A percentile compares a stretch with the other conserved stretches of the same genome.
These are phyloP conservation scores for Benthochromis sp. DNA, from an alignment of 2,113 vertebrate genomes.

Conservation along the genomic window DNA sequence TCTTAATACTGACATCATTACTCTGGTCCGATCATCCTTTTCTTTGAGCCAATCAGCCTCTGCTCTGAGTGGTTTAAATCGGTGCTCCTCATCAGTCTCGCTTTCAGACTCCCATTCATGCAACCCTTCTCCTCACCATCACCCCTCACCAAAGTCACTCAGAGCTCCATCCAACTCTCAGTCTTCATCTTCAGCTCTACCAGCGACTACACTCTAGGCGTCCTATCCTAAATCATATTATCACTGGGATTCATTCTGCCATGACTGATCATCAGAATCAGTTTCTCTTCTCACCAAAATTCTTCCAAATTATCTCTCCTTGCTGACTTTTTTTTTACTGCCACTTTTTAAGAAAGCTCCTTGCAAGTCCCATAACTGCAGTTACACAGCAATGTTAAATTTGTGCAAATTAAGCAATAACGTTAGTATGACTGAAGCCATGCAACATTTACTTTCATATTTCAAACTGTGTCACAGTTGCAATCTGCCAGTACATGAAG, in stretches of 20 bases:
- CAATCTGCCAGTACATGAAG: neutral
- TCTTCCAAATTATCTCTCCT: neutral
- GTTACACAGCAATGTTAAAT: neutral
- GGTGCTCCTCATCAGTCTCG: neutral
- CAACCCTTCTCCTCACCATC: neutral
- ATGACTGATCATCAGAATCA: neutral
- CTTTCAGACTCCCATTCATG: neutral
- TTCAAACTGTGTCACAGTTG: neutral
- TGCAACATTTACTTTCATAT: neutral
- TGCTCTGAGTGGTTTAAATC: neutral
- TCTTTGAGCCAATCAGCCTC: neutral
- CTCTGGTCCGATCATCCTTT: neutral
- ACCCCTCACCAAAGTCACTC: neutral
- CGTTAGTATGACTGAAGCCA: accelerated
- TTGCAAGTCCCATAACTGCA: neutral
- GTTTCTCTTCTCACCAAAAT: neutral
- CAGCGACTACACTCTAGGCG: neutral
- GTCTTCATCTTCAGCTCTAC: neutral
- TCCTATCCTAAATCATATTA: neutral
- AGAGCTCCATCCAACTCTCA: neutral
- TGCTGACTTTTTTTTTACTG: neutral
- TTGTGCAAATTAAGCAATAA: neutral
- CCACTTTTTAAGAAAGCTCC: neutral
- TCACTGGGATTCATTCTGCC: neutral
- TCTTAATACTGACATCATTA: neutral